phyloP scores from a whole-genome alignment of 2,888 invertebrate genomes.

The Mythimna loreyi region DNA sequence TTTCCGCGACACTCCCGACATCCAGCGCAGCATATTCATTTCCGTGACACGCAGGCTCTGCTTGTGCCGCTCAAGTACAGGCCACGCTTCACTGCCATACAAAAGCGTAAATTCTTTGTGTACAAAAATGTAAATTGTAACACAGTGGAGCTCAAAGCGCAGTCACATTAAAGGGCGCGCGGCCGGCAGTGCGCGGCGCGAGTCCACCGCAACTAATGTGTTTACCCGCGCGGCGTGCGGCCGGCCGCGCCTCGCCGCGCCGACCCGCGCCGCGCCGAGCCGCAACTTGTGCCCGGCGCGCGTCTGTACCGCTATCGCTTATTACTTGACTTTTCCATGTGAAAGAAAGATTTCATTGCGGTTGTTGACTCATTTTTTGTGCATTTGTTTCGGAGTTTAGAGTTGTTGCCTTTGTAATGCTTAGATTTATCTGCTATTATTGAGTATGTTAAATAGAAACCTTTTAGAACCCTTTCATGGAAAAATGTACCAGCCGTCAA shows the following conservation, averaged over 20 bases:
- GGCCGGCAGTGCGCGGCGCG: constrained; percentile 14
- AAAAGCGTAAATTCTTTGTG: neutral
- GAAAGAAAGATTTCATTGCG: no score
- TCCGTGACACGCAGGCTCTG: no score
- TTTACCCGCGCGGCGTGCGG: constrained; percentile 46
- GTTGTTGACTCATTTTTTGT: constrained; percentile 39
- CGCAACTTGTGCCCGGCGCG: neutral
- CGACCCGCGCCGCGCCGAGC: no score
- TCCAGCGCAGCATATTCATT: no score
- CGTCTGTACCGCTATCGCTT: constrained; percentile 25
- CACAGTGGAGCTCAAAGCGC: constrained; percentile 13
- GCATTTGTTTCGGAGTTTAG: constrained; percentile 24
- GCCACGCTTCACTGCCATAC: no score
- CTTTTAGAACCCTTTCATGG: no score
- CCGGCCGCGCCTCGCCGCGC: neutral
- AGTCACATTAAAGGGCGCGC: constrained; percentile 4
- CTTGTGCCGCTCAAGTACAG: no score
- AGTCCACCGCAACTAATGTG: constrained; percentile 61
- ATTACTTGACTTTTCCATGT: no score
- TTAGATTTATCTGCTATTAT: no score
- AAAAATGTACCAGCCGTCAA: no score
- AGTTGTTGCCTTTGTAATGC: constrained; percentile 8
- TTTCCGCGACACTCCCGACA: no score
- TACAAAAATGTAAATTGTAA: constrained; percentile 11
- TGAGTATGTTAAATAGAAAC: no score